Percentiles rank a stretch among this genome's conserved stretches.
These are phyloP conservation scores for Meganola albula DNA, from an alignment of 2,888 invertebrate genomes.

Conservation along the genomic window DNA sequence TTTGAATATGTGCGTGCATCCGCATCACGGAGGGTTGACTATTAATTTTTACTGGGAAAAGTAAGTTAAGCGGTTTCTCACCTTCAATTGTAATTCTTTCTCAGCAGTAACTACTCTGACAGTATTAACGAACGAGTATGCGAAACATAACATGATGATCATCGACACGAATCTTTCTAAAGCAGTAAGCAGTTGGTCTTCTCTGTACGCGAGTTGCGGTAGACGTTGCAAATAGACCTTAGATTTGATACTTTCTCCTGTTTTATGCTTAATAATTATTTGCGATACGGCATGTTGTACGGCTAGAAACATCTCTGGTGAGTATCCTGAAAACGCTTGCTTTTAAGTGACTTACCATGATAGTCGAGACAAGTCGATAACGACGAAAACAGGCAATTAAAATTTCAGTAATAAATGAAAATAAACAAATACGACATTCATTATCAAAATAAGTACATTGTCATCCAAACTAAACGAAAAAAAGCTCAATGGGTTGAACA, in stretches of 20 bases:
- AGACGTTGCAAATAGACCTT: constrained; percentile 79
- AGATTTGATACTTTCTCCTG: constrained; percentile 48
- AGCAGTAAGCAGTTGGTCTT: constrained; percentile 82
- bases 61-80: too few species aligned
- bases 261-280: constrained; percentile 59
- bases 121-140: constrained; percentile 88
- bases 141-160: constrained; percentile 88
- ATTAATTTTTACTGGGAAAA: too few species aligned
- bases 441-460: too few species aligned
- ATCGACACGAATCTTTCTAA: constrained; percentile 85
- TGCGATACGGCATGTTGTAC: constrained; percentile 66
- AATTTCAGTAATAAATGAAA: too few species aligned
- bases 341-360: neutral
- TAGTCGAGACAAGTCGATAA: neutral
- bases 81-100: constrained; percentile 87
- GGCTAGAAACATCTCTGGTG: constrained; percentile 64
- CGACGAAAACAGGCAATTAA: too few species aligned
- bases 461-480: too few species aligned
- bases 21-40: too few species aligned
- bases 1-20: too few species aligned
- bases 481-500: too few species aligned
- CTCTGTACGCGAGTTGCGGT: constrained; percentile 84
- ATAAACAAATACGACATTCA: too few species aligned
- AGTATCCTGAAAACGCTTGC: constrained; percentile 46
- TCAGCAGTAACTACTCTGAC: constrained; percentile 86